Conservation (phyloP, 1,140 invertebrate genomes). For the Bombus impatiens region DNA sequence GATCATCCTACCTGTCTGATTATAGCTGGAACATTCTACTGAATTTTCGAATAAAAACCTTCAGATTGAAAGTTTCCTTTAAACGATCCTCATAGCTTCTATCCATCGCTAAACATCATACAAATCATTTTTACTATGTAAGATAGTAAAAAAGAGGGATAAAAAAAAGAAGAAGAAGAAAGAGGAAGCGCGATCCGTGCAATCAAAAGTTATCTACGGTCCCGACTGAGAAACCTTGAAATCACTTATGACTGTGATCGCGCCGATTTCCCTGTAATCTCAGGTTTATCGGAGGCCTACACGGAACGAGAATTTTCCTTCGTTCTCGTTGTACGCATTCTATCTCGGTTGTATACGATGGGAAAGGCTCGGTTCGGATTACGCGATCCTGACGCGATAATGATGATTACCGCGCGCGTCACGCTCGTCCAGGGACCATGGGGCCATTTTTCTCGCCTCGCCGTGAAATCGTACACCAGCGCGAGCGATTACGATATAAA, state of each 20-base stretch:
- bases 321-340: neutral
- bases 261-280: slow-evolving; percentile 21
- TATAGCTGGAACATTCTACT: neutral
- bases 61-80: neutral
- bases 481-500: slow-evolving; percentile 26
- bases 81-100: neutral
- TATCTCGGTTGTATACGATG: neutral
- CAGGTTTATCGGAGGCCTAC: neutral
- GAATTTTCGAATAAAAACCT: neutral
- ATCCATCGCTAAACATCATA: neutral
- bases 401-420: slow-evolving; percentile 20
- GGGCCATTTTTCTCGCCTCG: slow-evolving; percentile 10
- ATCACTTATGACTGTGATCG: slow-evolving; percentile 22
- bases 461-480: slow-evolving; percentile 1
- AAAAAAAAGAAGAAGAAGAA: neutral
- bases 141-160: neutral
- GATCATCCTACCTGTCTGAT: no score
- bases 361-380: slow-evolving; percentile 18
- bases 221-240: neutral
- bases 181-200: neutral
- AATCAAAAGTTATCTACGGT: neutral
- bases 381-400: slow-evolving; percentile 13
- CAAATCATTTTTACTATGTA: neutral
- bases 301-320: slow-evolving; percentile 11
- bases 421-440: neutral